phyloP scores from a whole-genome alignment of 2,113 vertebrate genomes.

The Seriola rivoliana region DNA sequence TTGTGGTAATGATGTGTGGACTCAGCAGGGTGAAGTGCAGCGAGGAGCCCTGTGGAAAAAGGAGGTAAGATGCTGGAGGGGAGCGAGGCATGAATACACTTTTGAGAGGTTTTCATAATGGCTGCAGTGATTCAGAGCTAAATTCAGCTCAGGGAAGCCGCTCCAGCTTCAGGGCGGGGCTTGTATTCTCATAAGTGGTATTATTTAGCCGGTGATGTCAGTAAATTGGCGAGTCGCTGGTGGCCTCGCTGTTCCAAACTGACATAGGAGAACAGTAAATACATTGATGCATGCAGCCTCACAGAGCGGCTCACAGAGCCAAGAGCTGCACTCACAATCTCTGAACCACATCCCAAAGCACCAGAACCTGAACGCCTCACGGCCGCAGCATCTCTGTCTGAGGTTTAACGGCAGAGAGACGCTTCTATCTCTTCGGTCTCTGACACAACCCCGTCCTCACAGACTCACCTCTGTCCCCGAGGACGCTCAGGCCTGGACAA shows the following conservation, averaged over 20 bases:
- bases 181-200: constrained; percentile 69
- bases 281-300: constrained; percentile 66
- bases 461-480: too few species aligned
- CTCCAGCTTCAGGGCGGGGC: constrained; percentile 74
- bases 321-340: constrained; percentile 47
- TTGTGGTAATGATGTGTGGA: constrained; percentile 59
- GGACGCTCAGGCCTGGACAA: background rate
- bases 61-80: constrained; percentile 74
- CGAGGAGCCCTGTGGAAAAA: constrained; percentile 79
- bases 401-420: background rate
- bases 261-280: constrained; percentile 66
- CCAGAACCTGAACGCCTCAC: too few species aligned
- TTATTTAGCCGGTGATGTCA: constrained; percentile 81
- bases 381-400: background rate
- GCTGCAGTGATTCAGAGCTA: constrained; percentile 79
- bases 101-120: constrained; percentile 76
- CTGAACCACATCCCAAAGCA: background rate
- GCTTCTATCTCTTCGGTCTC: too few species aligned
- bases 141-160: constrained; percentile 69
- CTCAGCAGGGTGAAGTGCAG: constrained; percentile 37
- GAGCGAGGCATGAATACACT: constrained; percentile 74
- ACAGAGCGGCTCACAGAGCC: constrained; percentile 22
- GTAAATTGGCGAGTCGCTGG: constrained; percentile 66
- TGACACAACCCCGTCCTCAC: too few species aligned
- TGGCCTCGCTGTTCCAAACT: constrained; percentile 62